Evolutionary conservation across 2,113 vertebrate species (phyloP).

Genomic region (Pseudonaja textilis): DNA sequence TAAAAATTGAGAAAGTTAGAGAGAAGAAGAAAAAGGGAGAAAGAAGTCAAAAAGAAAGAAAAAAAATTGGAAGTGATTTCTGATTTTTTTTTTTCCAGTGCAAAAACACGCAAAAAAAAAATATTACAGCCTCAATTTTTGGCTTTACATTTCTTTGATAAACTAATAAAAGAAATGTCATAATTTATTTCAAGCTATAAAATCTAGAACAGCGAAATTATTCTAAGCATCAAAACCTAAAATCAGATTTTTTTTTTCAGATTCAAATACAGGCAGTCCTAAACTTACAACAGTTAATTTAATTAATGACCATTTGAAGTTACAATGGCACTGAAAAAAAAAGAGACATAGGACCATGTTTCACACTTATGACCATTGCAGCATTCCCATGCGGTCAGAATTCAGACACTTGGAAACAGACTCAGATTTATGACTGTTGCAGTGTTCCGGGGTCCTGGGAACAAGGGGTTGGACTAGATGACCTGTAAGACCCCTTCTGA

Average conservation of each 20-base stretch:
- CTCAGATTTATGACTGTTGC: background rate
- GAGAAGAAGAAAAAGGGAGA: background rate
- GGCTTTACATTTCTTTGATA: background rate
- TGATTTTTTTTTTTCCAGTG: background rate
- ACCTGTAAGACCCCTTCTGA: background rate
- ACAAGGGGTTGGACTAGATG: background rate
- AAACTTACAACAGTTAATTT: background rate
- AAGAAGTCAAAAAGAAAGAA: background rate
- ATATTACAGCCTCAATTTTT: background rate
- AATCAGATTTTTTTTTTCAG: background rate
- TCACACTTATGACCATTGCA: background rate
- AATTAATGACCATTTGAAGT: background rate
- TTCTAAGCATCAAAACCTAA: background rate
- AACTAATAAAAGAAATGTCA: no score
- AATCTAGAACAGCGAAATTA: background rate
- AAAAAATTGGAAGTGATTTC: background rate
- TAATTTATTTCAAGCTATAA: no score
- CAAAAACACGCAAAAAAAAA: background rate
- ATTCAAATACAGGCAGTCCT: no score
- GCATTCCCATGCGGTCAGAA: background rate
- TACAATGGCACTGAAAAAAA: background rate
- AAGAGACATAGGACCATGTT: background rate
- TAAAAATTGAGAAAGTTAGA: background rate
- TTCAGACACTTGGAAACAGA: background rate
- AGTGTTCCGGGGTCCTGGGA: background rate